These are phyloP conservation scores for Luehdorfia chinensis DNA, from an alignment of 1,140 invertebrate species.

Conservation along the genomic window DNA sequence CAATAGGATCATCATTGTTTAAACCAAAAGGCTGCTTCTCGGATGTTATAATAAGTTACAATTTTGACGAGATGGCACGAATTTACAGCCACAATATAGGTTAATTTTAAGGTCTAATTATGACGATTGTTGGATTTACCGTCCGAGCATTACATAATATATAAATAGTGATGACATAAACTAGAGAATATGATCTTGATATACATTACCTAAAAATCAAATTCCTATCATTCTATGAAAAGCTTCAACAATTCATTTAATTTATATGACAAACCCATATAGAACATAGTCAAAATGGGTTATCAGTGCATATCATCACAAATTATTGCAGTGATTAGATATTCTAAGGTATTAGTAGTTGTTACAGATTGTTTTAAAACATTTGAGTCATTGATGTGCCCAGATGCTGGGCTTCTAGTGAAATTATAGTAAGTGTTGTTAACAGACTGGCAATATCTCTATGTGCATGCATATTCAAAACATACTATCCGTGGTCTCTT, in stretches of 20 bases:
- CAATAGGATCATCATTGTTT: constrained; percentile 60
- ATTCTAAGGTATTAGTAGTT: constrained; percentile 76
- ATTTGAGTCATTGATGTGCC: constrained; percentile 68
- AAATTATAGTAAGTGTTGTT: constrained; percentile 74
- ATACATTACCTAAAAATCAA: constrained; percentile 53
- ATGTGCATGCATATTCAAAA: constrained; percentile 71
- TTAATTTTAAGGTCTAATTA: constrained; percentile 72
- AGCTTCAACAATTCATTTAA: constrained; percentile 54
- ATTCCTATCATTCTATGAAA: constrained; percentile 50
- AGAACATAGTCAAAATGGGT: constrained; percentile 61
- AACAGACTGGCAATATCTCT: constrained; percentile 76
- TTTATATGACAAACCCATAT: constrained; percentile 49
- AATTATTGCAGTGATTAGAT: constrained; percentile 74
- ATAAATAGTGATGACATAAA: constrained; percentile 68
- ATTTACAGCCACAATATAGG: constrained; percentile 73
- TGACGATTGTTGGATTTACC: constrained; percentile 73
- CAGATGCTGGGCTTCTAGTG: constrained; percentile 72
- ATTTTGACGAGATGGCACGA: constrained; percentile 70
- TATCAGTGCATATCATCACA: constrained; percentile 77
- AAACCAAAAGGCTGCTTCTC: constrained; percentile 73
- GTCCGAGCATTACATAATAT: constrained; percentile 72
- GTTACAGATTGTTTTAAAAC: constrained; percentile 72
- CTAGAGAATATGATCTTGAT: constrained; percentile 61
- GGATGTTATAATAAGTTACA: constrained; percentile 60
- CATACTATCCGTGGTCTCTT: constrained; percentile 73